Percentiles rank a stretch among this genome's conserved stretches.
Conservation (phyloP, 2,113 vertebrate species). For the Apodemus sylvaticus region DNA sequence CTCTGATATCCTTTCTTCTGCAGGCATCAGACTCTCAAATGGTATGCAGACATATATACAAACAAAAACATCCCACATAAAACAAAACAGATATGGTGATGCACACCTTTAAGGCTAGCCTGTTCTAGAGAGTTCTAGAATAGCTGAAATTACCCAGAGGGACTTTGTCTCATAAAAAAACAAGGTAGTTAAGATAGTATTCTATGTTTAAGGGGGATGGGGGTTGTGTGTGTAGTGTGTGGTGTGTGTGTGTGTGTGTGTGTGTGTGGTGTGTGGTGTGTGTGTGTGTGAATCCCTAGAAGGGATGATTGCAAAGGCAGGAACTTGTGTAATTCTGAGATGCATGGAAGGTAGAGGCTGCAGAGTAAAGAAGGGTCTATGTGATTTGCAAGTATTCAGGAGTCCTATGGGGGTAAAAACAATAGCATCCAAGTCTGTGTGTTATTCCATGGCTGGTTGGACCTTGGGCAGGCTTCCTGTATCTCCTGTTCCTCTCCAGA, state of each 20-base stretch:
- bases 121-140: neutral
- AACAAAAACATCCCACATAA: neutral
- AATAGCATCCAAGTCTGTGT: neutral
- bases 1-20: neutral
- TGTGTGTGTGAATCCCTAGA: neutral
- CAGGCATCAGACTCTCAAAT: neutral
- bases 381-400: neutral
- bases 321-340: neutral
- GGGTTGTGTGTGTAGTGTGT: too few species aligned
- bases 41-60: neutral
- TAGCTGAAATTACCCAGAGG: too few species aligned
- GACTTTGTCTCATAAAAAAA: too few species aligned
- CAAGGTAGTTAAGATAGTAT: neutral
- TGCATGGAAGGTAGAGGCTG: neutral
- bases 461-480: neutral
- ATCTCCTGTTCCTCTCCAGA: neutral
- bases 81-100: neutral
- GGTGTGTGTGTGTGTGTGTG: too few species aligned
- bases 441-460: neutral
- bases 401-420: neutral
- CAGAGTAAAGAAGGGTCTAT: neutral
- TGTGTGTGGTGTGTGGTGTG: too few species aligned
- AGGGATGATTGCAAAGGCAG: neutral
- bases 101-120: neutral
- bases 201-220: neutral